Percentiles rank a stretch among this genome's conserved stretches.
Conservation (phyloP, 2,888 invertebrate genomes). For the Notodonta ziczac region DNA sequence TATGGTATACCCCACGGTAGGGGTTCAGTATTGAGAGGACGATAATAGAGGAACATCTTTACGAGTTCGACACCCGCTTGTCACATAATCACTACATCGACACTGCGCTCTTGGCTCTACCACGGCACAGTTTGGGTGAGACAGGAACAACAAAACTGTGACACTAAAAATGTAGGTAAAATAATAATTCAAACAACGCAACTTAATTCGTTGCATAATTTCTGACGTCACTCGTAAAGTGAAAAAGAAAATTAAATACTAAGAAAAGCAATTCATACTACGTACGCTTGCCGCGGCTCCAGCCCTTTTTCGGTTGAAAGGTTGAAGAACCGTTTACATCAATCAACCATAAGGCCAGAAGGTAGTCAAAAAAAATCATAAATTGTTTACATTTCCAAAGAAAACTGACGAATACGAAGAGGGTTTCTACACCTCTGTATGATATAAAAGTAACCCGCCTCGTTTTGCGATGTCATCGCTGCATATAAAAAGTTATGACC, state of each 20-base stretch:
- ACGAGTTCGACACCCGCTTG: slow-evolving; percentile 75
- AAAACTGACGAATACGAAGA: background rate
- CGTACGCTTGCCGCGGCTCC: too few species aligned
- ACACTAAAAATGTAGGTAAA: slow-evolving; percentile 9
- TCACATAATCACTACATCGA: slow-evolving; percentile 72
- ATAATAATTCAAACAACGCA: background rate
- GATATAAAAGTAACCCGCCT: slow-evolving; percentile 57
- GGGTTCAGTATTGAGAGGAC: slow-evolving; percentile 58
- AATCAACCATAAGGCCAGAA: too few species aligned
- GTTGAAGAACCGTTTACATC: too few species aligned
- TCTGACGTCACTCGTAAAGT: too few species aligned
- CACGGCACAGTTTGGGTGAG: slow-evolving; percentile 46
- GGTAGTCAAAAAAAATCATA: too few species aligned
- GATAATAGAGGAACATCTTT: slow-evolving; percentile 77
- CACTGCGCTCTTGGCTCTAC: slow-evolving; percentile 27
- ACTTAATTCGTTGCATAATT: too few species aligned
- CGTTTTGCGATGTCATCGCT: slow-evolving; percentile 83
- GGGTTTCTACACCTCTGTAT: slow-evolving; percentile 50
- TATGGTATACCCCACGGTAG: slow-evolving; percentile 58
- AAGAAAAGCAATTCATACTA: too few species aligned
- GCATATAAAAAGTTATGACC: slow-evolving; percentile 85
- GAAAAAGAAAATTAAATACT: too few species aligned
- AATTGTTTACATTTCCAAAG: too few species aligned
- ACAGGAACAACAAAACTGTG: slow-evolving; percentile 31
- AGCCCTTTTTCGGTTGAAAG: too few species aligned